Conservation (phyloP, 64 coral and sea anemone genomes). For the Stichodactyla helianthus region DNA sequence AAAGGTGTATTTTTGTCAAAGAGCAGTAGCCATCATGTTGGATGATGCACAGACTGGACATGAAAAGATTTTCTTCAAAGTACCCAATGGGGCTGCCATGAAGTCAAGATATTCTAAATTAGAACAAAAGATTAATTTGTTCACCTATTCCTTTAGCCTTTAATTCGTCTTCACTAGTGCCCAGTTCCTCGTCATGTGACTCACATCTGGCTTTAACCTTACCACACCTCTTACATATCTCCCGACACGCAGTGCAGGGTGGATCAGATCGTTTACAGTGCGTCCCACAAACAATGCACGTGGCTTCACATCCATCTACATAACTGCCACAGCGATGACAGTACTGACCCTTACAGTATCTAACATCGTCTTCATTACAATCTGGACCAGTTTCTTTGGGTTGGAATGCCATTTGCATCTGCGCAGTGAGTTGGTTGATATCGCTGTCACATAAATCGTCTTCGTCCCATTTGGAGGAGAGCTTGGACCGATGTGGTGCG, state of each 20-base stretch:
- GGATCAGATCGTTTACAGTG: constrained; percentile 35
- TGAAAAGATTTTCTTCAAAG: not conserved
- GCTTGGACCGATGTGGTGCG: not conserved
- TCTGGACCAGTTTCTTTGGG: not conserved
- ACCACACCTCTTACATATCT: constrained; percentile 42
- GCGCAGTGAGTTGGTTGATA: constrained; percentile 26
- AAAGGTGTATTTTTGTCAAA: too few relatives aligned
- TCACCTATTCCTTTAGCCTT: constrained; percentile 10
- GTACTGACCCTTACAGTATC: constrained; percentile 31
- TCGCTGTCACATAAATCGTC: constrained; percentile 57
- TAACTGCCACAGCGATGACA: constrained; percentile 40
- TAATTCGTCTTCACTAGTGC: not conserved
- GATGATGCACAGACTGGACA: not conserved
- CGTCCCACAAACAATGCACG: constrained; percentile 42
- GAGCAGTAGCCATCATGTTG: not conserved
- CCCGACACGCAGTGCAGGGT: constrained; percentile 53
- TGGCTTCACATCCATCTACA: constrained; percentile 32
- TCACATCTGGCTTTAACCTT: constrained; percentile 33
- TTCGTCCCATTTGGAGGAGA: constrained; percentile 17
- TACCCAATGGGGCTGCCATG: not conserved
- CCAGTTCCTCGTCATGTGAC: constrained; percentile 7
- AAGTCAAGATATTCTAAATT: not conserved
- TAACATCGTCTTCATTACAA: not conserved
- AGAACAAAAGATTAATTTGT: not conserved
- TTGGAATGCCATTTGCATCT: constrained; percentile 33